Conservation (phyloP, 2,797 vertebrate genomes). For the Sebastes trivittatus region DNA sequence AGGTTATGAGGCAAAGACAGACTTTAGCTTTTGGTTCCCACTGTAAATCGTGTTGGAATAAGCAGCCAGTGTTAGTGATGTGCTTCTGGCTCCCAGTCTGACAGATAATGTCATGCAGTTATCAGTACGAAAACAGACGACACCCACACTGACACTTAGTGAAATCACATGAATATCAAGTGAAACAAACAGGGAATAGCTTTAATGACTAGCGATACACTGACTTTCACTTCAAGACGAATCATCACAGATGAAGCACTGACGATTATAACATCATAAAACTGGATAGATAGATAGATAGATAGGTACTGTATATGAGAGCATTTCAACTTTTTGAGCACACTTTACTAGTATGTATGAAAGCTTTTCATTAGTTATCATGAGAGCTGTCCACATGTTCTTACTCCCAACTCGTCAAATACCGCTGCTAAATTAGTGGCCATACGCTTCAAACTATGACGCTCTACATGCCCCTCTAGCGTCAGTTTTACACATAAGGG, state of each 20-base stretch:
- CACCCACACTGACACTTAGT: neutral
- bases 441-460: neutral
- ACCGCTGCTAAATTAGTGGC: neutral
- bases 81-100: neutral
- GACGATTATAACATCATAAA: neutral
- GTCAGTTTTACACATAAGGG: fast-evolving
- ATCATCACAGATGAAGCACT: neutral
- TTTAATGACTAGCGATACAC: neutral
- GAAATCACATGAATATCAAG: neutral
- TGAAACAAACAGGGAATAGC: neutral
- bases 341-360: too few species aligned
- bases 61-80: neutral
- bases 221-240: neutral
- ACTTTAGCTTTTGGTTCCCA: neutral
- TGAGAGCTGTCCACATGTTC: fast-evolving
- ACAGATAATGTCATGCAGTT: neutral
- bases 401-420: too few species aligned
- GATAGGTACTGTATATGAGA: neutral
- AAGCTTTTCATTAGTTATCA: too few species aligned
- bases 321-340: neutral
- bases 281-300: neutral
- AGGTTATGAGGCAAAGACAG: neutral
- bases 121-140: neutral
- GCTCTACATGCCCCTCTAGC: neutral
- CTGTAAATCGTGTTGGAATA: neutral